phyloP scores from a whole-genome alignment of 2,113 vertebrate species.

The Antechinus stuartii region DNA sequence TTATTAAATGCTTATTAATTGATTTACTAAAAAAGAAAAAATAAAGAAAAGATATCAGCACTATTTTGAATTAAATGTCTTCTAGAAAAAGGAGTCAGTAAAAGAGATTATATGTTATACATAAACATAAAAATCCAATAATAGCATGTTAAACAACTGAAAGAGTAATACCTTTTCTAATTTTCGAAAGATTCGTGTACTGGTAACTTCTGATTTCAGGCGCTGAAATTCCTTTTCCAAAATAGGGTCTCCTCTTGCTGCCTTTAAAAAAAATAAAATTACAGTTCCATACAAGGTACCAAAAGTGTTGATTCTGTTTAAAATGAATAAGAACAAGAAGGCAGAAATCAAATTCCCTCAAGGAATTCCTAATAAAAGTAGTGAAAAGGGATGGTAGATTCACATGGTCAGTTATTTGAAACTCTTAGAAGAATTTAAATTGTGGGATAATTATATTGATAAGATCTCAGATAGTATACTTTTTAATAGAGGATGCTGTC shows the following conservation, averaged over 20 bases:
- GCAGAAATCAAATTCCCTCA: background rate
- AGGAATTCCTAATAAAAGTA: background rate
- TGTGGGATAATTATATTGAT: background rate
- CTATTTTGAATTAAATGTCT: background rate
- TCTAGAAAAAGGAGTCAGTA: slow-evolving; percentile 11
- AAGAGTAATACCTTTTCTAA: slow-evolving; percentile 85
- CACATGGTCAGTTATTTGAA: background rate
- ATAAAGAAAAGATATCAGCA: background rate
- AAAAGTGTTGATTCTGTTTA: slow-evolving; percentile 30
- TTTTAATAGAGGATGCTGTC: background rate
- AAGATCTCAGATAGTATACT: background rate
- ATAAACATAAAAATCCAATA: background rate
- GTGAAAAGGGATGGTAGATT: background rate
- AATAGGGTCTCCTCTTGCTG: slow-evolving; percentile 81
- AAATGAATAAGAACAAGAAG: slow-evolving; percentile 23
- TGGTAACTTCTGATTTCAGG: slow-evolving; percentile 73
- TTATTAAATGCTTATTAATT: background rate
- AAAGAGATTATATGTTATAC: background rate
- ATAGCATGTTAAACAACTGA: slow-evolving; percentile 31
- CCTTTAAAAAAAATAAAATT: slow-evolving; percentile 70
- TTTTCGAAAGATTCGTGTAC: slow-evolving; percentile 80
- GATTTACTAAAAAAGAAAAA: background rate
- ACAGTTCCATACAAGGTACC: slow-evolving; percentile 30
- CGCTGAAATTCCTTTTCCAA: slow-evolving; percentile 83
- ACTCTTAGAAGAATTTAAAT: background rate